These are phyloP conservation scores for Microctenopoma lineatum DNA, from an alignment of 2,797 vertebrate genomes.

Conservation along the genomic window DNA sequence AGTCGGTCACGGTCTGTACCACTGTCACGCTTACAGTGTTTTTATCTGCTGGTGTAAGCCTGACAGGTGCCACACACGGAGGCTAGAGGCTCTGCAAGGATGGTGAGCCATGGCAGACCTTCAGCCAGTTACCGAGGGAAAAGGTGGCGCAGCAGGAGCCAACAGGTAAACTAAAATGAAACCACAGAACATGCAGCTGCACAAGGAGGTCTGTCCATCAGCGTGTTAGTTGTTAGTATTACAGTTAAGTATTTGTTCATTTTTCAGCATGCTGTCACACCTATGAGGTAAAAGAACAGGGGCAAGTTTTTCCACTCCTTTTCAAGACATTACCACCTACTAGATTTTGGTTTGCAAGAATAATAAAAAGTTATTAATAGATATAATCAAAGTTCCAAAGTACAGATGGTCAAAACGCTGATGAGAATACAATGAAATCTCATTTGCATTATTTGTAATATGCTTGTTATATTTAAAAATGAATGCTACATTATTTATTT, in stretches of 20 bases:
- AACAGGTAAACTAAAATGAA: constrained; percentile 64
- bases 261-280: constrained; percentile 46
- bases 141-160: constrained; percentile 51
- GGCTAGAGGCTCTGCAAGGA: constrained; percentile 40
- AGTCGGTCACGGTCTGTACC: constrained; percentile 53
- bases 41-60: constrained; percentile 73
- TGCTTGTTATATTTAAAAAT: too few relatives aligned
- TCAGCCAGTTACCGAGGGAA: constrained; percentile 29
- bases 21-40: constrained; percentile 64
- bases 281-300: constrained; percentile 22
- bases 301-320: constrained; percentile 37
- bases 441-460: too few relatives aligned
- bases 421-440: too few relatives aligned
- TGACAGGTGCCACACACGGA: constrained; percentile 70
- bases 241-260: constrained; percentile 64
- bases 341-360: too few relatives aligned
- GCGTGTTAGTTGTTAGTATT: constrained; percentile 64
- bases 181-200: constrained; percentile 46
- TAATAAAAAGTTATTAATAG: too few relatives aligned
- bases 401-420: too few relatives aligned
- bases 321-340: constrained; percentile 2
- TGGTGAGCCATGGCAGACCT: constrained; percentile 31
- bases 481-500: too few relatives aligned
- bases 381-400: too few relatives aligned
- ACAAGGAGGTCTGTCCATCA: constrained; percentile 54